Evolutionary conservation across 2,113 vertebrate genomes (phyloP).

Genomic region (Phalacrocorax aristotelis): DNA sequence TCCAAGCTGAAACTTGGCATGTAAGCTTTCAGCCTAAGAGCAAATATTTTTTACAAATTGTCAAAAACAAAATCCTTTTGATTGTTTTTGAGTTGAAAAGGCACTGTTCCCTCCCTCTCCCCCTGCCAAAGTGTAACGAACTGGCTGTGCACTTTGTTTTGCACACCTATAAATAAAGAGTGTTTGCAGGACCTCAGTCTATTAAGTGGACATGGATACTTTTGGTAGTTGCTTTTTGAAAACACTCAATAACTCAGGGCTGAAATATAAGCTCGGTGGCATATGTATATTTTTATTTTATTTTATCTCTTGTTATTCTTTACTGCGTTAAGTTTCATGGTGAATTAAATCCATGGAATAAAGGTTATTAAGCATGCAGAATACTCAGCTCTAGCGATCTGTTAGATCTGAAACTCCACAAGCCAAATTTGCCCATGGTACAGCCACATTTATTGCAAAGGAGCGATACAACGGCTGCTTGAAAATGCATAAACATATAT

Average conservation of each 20-base stretch:
- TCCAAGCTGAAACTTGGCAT: conserved; percentile 66
- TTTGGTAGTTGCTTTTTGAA: conserved; percentile 4
- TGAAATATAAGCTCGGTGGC: background rate
- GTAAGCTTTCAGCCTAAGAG: conserved; percentile 46
- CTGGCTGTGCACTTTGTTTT: background rate
- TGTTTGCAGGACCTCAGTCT: conserved; percentile 18
- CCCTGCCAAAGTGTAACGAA: conserved; percentile 26
- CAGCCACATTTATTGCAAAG: background rate
- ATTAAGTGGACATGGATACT: background rate
- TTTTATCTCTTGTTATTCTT: background rate
- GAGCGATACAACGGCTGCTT: background rate
- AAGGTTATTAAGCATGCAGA: background rate
- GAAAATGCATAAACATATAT: conserved; percentile 45
- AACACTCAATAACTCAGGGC: conserved; percentile 18
- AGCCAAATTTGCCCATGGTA: background rate
- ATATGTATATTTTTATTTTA: background rate
- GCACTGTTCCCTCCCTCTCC: background rate
- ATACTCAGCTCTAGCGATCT: background rate
- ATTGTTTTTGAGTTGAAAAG: conserved; percentile 48
- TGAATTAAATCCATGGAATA: background rate
- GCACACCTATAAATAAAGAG: conserved; percentile 41
- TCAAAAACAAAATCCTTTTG: conserved; percentile 41
- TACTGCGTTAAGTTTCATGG: background rate
- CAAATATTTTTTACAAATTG: conserved; percentile 52
- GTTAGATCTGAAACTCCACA: conserved; percentile 23